Conservation (phyloP, 2,797 vertebrate genomes). For the Chrosomus eos region DNA sequence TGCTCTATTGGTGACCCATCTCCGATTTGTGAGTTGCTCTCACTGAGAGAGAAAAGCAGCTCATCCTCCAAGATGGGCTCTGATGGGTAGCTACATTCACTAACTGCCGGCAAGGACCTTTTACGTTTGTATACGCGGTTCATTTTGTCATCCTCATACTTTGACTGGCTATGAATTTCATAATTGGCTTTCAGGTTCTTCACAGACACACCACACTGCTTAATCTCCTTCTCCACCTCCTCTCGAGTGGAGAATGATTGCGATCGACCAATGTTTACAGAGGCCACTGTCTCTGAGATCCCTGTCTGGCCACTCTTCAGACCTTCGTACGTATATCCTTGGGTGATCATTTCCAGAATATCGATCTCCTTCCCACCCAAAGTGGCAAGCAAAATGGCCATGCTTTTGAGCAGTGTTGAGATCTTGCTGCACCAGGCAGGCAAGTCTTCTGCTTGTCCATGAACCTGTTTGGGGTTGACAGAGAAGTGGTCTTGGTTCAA, state of each 20-base stretch:
- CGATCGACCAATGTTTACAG: slow-evolving; percentile 82
- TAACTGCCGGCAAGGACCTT: slow-evolving; percentile 76
- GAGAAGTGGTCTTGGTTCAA: slow-evolving; percentile 82
- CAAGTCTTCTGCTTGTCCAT: slow-evolving; percentile 84
- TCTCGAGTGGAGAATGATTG: slow-evolving; percentile 90
- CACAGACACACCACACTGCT: slow-evolving; percentile 92
- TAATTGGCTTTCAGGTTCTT: slow-evolving; percentile 92
- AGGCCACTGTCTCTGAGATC: slow-evolving; percentile 54
- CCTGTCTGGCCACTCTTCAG: slow-evolving; percentile 61
- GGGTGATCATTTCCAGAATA: slow-evolving; percentile 81
- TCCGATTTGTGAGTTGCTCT: slow-evolving; percentile 59
- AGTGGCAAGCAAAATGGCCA: slow-evolving; percentile 84
- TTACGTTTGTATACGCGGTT: slow-evolving; percentile 82
- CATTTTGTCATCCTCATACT: slow-evolving; percentile 59
- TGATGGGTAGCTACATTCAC: slow-evolving; percentile 69
- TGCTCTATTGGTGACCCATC: slow-evolving; percentile 61
- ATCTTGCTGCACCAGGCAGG: slow-evolving; percentile 88
- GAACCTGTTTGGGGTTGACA: slow-evolving; percentile 86
- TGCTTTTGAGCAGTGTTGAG: slow-evolving; percentile 84
- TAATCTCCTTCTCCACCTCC: slow-evolving; percentile 89
- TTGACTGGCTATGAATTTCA: slow-evolving; percentile 78
- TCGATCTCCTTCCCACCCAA: slow-evolving; percentile 83
- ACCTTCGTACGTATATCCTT: slow-evolving; percentile 72
- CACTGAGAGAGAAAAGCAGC: slow-evolving; percentile 62
- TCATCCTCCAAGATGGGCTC: slow-evolving; percentile 81